Evolutionary conservation across 1,140 invertebrate genomes (phyloP), one percentile per base, ranked within the genome.

Genomic region (Bombus haemorrhoidalis): DNA sequence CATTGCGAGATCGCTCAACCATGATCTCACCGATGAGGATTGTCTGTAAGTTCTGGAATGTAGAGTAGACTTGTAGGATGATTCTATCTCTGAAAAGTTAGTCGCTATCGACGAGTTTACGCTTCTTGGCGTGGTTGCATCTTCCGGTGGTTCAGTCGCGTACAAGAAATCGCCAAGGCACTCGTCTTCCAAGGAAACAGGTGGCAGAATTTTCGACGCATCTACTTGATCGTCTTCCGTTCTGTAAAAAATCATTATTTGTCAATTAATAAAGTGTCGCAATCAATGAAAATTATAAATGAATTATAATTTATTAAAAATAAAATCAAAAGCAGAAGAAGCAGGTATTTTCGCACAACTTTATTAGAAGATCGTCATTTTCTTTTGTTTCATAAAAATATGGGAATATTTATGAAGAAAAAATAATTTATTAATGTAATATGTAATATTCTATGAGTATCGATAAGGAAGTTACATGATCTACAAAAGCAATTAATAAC

Each of bases 121-220:
- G 39, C 15, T 79, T 32, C 73, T 79, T 34, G 79, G n/a, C 28
- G 74, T 62, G 15, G 53, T 34, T 6, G 86, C 82, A 59, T 93
- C 93, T 62, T 91, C 91, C 2, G 94, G 92, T 18, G 91, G 93
- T 39, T 95, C 94, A 8, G 81, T 81, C 0, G 86, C 86, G 68
- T 92, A 94, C 3, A 95, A 85, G 83, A 94, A 95, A 85, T 95
- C 94, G 10, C 87, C 90, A n/a, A 94, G 84, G 15, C 83, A 90
- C 66, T 94, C 91, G 3, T 86, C 89, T 1, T 84, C 86, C 39
- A 85, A 37, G 3, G 84, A 90, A 12, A 85, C 68, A 25, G 79
- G 32, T 37, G 66, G 15, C 3, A 47, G 39, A 39, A 79, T 69
- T n/a, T 79, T 28, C 2, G 90, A 85, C 0, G 80, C 75, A 9